These are phyloP conservation scores for Heliconius congener DNA, from an alignment of 1,140 invertebrate genomes.

Conservation along the genomic window DNA sequence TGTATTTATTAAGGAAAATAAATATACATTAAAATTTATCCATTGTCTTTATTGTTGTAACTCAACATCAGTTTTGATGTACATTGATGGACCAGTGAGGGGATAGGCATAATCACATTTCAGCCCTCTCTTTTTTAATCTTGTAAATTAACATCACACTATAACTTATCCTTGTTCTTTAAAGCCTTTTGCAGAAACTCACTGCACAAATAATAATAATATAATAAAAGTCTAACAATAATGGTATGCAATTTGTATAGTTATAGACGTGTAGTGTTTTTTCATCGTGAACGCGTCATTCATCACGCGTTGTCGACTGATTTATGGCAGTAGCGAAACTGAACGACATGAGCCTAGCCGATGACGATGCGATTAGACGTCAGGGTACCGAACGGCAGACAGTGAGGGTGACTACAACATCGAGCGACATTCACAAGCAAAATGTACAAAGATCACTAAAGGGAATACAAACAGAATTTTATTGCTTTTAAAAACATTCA, in stretches of 20 bases:
- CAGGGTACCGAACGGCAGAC: constrained; percentile 35
- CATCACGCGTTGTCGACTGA: constrained; percentile 72
- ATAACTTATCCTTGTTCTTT: neutral
- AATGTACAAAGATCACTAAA: neutral
- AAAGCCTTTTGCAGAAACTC: neutral
- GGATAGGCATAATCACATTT: constrained; percentile 25
- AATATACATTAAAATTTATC: too few species aligned
- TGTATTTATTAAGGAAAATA: neutral
- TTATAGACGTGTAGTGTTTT: constrained; percentile 47
- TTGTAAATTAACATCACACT: neutral
- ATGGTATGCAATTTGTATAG: constrained; percentile 19
- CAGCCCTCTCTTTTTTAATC: neutral
- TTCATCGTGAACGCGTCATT: constrained; percentile 62
- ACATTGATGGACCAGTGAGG: constrained; percentile 48
- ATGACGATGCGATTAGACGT: constrained; percentile 73
- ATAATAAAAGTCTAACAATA: constrained; percentile 15
- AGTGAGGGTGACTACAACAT: constrained; percentile 22
- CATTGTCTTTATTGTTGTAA: too few species aligned
- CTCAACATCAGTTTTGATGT: too few species aligned
- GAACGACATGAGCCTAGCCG: constrained; percentile 66
- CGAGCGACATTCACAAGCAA: neutral
- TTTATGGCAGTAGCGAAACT: constrained; percentile 71
- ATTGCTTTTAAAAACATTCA: neutral
- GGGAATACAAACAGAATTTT: too few species aligned
- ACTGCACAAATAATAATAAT: neutral